Conservation (phyloP, 2,113 vertebrate species). For the Clupea harengus region DNA sequence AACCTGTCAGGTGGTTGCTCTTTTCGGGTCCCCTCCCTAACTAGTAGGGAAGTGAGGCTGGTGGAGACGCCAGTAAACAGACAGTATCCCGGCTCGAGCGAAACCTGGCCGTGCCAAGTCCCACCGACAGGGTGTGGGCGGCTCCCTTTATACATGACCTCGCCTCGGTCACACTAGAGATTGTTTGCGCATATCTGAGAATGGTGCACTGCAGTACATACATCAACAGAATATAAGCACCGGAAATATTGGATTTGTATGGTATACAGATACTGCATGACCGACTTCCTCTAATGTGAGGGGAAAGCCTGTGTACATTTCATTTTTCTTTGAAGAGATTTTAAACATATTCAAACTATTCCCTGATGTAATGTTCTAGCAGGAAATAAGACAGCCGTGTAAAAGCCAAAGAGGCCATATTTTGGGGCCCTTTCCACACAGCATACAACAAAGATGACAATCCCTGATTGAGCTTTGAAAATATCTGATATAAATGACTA, state of each 20-base stretch:
- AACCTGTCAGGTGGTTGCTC: slow-evolving; percentile 31
- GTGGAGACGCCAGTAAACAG: slow-evolving; percentile 15
- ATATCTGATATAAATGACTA: background rate
- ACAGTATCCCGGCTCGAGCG: slow-evolving; percentile 18
- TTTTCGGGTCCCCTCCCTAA: slow-evolving; percentile 35
- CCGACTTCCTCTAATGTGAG: background rate
- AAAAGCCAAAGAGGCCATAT: background rate
- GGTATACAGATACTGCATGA: background rate
- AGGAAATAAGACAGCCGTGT: background rate
- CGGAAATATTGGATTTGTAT: background rate
- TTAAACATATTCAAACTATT: background rate
- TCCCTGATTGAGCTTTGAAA: too few relatives aligned
- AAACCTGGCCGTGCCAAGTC: slow-evolving; percentile 22
- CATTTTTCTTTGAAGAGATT: background rate
- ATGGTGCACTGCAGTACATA: background rate
- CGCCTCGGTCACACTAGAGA: background rate
- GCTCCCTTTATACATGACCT: background rate
- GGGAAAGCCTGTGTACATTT: too few relatives aligned
- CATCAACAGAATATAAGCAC: background rate
- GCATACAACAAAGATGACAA: background rate
- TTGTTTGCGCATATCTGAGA: background rate
- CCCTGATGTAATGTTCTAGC: background rate
- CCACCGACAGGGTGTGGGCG: background rate
- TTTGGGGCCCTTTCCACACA: background rate
- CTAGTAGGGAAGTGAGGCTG: slow-evolving; percentile 14